Percentiles rank a stretch among this genome's conserved stretches.
Evolutionary conservation across 2,888 invertebrate species (phyloP).

Genomic region (Pollenia amentaria): DNA sequence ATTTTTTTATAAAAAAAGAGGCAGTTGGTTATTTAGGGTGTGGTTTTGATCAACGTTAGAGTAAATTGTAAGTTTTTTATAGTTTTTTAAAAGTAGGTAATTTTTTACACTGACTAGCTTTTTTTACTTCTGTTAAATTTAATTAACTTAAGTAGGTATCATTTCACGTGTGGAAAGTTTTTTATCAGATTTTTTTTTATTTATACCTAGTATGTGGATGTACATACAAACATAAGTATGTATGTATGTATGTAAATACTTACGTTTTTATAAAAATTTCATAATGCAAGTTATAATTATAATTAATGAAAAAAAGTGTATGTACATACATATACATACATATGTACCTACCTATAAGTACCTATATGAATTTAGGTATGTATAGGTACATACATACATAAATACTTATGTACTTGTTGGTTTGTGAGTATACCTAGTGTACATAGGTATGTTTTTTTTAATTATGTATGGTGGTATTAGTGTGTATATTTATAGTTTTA

Average conservation of each 20-base stretch:
- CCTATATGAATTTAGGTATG: too few relatives aligned
- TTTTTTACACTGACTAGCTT: constrained; percentile 9
- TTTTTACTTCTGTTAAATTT: background rate
- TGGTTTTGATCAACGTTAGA: too few relatives aligned
- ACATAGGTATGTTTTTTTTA: background rate
- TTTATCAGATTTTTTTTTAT: background rate
- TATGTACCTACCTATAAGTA: background rate
- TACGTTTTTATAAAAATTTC: background rate
- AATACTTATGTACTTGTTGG: background rate
- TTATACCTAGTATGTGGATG: background rate
- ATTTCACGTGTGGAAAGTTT: constrained; percentile 15
- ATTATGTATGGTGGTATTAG: too few relatives aligned
- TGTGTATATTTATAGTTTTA: constrained; percentile 53
- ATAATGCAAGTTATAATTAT: constrained; percentile 3
- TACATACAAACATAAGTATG: background rate
- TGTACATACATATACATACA: too few relatives aligned
- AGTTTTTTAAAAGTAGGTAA: background rate
- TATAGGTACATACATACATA: background rate
- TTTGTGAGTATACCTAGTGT: background rate
- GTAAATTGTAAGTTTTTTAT: too few relatives aligned
- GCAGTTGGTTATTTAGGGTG: too few relatives aligned
- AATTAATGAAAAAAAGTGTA: background rate
- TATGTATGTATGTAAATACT: background rate
- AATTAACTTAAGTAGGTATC: constrained; percentile 17
- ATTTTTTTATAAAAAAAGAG: too few relatives aligned